Percentiles rank a stretch among this genome's conserved stretches.
Conservation (phyloP, 2,797 vertebrate genomes). For the Euphonia xanthogaster region DNA sequence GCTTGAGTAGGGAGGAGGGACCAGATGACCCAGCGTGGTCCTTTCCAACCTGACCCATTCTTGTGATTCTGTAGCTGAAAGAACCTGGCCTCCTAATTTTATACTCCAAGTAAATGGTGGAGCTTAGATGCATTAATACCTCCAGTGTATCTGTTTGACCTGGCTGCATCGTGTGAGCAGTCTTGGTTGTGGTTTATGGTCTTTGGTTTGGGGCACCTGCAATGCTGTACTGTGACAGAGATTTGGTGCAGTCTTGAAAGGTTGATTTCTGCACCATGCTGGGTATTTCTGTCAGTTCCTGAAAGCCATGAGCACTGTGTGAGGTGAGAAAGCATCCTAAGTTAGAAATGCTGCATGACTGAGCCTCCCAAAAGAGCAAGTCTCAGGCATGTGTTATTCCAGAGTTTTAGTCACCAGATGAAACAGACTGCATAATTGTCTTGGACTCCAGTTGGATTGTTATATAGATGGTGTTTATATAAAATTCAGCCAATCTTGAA, state of each 20-base stretch:
- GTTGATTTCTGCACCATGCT: neutral
- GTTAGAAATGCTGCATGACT: neutral
- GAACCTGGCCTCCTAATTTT: neutral
- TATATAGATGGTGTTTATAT: neutral
- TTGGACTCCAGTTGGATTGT: neutral
- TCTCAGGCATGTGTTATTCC: neutral
- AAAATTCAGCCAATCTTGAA: neutral
- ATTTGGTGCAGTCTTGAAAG: neutral
- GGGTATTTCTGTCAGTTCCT: neutral
- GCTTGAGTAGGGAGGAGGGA: neutral
- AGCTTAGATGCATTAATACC: neutral
- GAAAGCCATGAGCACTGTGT: neutral
- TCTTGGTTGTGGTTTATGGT: neutral
- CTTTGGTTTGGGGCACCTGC: neutral
- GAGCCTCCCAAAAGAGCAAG: neutral
- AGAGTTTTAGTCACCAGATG: neutral
- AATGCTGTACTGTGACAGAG: neutral
- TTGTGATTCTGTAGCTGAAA: neutral
- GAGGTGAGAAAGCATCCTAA: neutral
- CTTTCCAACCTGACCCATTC: neutral
- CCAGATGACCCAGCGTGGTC: neutral
- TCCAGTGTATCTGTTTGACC: neutral
- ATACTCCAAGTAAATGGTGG: neutral
- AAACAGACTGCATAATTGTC: neutral
- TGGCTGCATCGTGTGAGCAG: rapidly evolving